A percentile compares a stretch with the other conserved stretches of the same genome.
Evolutionary conservation across 2,113 vertebrate species (phyloP).

Genomic region (Puntigrus tetrazona): DNA sequence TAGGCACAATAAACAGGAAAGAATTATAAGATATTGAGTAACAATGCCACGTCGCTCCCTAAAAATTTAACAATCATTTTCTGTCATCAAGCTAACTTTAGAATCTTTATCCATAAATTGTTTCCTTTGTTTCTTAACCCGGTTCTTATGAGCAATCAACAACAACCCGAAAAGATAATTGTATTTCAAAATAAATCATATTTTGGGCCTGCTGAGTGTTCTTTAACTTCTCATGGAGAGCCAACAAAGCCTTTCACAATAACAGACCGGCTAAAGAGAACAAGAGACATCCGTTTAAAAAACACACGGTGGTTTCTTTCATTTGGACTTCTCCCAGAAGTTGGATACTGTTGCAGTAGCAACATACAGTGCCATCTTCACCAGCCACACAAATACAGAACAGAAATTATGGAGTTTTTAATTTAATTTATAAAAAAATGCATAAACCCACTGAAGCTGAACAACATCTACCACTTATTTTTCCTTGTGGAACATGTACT

Average conservation of each 20-base stretch:
- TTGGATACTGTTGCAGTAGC: background rate
- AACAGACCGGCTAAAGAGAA: background rate
- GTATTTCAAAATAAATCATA: slow-evolving; percentile 33
- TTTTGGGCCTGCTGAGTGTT: too few relatives aligned
- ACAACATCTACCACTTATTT: slow-evolving; percentile 73
- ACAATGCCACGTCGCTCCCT: background rate
- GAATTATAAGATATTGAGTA: background rate
- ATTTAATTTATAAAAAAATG: slow-evolving; percentile 62
- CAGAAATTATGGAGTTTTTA: slow-evolving; percentile 53
- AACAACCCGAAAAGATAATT: background rate
- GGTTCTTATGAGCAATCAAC: background rate
- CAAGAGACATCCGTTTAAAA: too few relatives aligned
- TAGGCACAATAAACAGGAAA: background rate
- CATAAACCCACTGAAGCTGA: slow-evolving; percentile 78
- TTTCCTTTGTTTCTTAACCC: background rate
- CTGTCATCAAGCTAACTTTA: background rate
- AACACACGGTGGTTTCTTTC: background rate
- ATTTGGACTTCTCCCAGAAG: background rate
- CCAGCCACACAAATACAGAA: slow-evolving; percentile 32
- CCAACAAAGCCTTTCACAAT: background rate
- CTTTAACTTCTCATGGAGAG: background rate
- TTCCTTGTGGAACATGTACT: slow-evolving; percentile 72
- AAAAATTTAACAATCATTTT: background rate
- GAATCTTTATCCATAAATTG: background rate
- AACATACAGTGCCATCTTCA: background rate